Percentiles rank a stretch among this genome's conserved stretches.
phyloP scores from a whole-genome alignment of 2,113 vertebrate genomes.

The Phrynocephalus versicolor region DNA sequence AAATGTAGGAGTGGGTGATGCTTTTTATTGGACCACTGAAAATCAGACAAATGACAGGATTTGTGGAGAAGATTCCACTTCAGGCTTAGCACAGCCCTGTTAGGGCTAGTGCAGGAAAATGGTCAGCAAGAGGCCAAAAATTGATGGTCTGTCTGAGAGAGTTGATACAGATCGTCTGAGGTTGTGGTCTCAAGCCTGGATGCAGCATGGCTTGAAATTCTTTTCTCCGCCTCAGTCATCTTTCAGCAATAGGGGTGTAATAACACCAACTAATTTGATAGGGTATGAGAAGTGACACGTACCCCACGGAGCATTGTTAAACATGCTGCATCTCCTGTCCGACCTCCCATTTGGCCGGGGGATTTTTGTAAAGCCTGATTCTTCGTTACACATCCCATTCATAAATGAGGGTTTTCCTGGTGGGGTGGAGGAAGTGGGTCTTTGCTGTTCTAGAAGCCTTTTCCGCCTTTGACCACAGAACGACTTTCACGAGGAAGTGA shows the following conservation, averaged over 20 bases:
- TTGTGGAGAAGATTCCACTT: no score
- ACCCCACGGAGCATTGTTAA: no score
- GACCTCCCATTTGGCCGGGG: background rate
- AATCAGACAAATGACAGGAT: no score
- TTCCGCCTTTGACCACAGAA: conserved; percentile 52
- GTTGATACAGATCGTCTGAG: no score
- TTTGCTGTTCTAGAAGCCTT: conserved; percentile 40
- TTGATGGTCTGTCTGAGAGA: no score
- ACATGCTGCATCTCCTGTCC: background rate
- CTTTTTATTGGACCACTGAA: no score
- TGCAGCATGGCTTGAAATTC: no score
- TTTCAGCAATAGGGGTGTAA: background rate
- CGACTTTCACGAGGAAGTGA: conserved; percentile 42
- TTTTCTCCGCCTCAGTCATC: background rate
- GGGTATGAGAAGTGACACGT: background rate
- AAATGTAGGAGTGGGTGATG: no score
- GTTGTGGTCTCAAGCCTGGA: no score
- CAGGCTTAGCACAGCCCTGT: background rate
- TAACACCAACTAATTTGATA: background rate
- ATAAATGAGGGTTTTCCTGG: conserved; percentile 66
- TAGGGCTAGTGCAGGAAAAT: no score
- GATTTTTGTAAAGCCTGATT: background rate
- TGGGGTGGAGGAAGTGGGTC: conserved; percentile 13
- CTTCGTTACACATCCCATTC: conserved; percentile 31
- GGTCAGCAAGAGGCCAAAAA: no score